These are phyloP conservation scores for Ophraella communa DNA, from an alignment of 2,888 invertebrate species.

Conservation along the genomic window DNA sequence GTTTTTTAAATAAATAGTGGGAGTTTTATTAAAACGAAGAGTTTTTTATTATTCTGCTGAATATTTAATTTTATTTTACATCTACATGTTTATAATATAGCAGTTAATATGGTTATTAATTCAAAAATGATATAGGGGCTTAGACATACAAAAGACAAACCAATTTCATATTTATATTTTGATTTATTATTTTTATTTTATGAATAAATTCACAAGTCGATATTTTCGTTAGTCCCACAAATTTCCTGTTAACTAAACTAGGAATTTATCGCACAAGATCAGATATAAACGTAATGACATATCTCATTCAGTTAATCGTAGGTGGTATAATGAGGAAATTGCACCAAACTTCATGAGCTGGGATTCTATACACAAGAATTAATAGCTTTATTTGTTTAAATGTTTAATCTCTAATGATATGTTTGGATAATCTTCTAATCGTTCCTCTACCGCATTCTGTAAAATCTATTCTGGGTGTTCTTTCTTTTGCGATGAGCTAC, in stretches of 20 bases:
- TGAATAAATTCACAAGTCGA: too few relatives aligned
- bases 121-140: too few relatives aligned
- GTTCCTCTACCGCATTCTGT: conserved; percentile 1
- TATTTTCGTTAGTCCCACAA: too few relatives aligned
- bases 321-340: background rate
- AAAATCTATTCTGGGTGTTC: background rate
- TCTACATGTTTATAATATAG: too few relatives aligned
- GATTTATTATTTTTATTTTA: too few relatives aligned
- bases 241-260: background rate
- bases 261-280: background rate
- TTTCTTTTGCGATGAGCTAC: background rate
- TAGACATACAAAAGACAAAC: too few relatives aligned
- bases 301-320: background rate
- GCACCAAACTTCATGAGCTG: background rate
- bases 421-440: background rate
- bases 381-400: conserved; percentile 1
- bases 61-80: too few relatives aligned
- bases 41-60: too few relatives aligned
- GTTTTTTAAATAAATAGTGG: too few relatives aligned
- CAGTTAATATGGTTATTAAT: too few relatives aligned
- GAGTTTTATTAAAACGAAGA: too few relatives aligned
- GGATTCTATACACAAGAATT: background rate
- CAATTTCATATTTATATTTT: too few relatives aligned
- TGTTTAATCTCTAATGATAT: background rate
- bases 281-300: background rate